Evolutionary conservation across 2,888 invertebrate species (phyloP), one percentile per base, ranked within the genome.

Genomic region (Luffia ferchaultella): DNA sequence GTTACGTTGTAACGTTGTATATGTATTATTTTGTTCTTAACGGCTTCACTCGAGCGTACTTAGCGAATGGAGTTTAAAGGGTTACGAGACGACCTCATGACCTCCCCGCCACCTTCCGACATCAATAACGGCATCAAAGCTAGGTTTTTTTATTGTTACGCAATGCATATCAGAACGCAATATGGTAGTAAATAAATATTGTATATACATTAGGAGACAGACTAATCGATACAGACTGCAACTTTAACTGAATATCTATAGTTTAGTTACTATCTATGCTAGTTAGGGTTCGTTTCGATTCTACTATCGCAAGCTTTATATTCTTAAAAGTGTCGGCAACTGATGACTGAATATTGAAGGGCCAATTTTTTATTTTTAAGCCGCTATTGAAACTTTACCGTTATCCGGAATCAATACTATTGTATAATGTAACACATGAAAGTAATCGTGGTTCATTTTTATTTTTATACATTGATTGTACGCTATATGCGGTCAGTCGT

Each of bases 161-260:
- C 83, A 73, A 83, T 82, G 83, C 83, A 82, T 83, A 83, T 83
- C 83, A 80, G 78, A 73, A 83, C 83, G 83, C 83, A 83, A 83
- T 83, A 83, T 82, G 83, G 75, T 83, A 83, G 83, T 70, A 76
- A 82, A 82, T 83, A 82, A 82, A 83, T 82, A 79, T 76, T 83
- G 82, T 83, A 83, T 67, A 82, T 83, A 82, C 68, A 73, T 72
- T 78, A 77, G 76, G 72, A 67, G 71, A 72, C 70, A 65, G 73
- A 77, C 70, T 75, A 73, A 73, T 70, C 69, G 68, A 75, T 75
- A 77, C 80, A 75, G 82, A 82, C 82, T 79, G 82, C 74, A 67
- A 74, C 60, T 65, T 68, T 72, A 74, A 76, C 79, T 76, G 73
- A 72, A 70, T 73, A 71, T 71, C 68, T 73, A 76, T 78, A 77